These are phyloP conservation scores for Sinocyclocheilus maitianheensis DNA, from an alignment of 2,113 vertebrate species.

Conservation along the genomic window DNA sequence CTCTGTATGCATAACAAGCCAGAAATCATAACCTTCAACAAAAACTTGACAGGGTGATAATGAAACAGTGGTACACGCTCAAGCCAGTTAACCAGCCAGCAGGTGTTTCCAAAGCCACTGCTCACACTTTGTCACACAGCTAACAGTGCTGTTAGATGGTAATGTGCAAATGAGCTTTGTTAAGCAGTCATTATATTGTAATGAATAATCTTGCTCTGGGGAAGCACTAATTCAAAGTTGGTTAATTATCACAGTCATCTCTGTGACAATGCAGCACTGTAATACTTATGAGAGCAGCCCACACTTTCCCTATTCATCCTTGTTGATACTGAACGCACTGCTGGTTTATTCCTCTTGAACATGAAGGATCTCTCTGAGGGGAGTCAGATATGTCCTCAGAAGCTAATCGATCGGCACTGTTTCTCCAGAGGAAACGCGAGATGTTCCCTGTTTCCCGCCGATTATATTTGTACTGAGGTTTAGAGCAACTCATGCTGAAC, in stretches of 20 bases:
- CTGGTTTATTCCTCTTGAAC: constrained; percentile 5
- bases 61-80: constrained; percentile 29
- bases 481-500: constrained; percentile 55
- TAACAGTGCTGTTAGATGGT: constrained; percentile 13
- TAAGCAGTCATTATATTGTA: constrained; percentile 36
- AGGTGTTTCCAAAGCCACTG: constrained; percentile 27
- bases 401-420: constrained; percentile 57
- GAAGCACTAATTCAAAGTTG: constrained; percentile 8
- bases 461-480: constrained; percentile 52
- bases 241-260: constrained; percentile 24
- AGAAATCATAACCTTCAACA: constrained; percentile 32
- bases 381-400: constrained; percentile 34
- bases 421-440: constrained; percentile 33
- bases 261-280: neutral
- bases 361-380: constrained; percentile 35
- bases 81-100: constrained; percentile 5
- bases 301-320: constrained; percentile 13
- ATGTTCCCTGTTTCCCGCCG: constrained; percentile 43
- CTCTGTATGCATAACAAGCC: neutral
- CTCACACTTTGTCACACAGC: constrained; percentile 7
- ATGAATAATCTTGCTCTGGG: neutral
- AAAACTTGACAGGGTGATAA: constrained; percentile 45
- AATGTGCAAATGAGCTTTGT: constrained; percentile 12
- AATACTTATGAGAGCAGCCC: constrained; percentile 5
- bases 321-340: neutral